phyloP scores from a whole-genome alignment of 2,113 vertebrate genomes.

The Rhabdomys dilectus region DNA sequence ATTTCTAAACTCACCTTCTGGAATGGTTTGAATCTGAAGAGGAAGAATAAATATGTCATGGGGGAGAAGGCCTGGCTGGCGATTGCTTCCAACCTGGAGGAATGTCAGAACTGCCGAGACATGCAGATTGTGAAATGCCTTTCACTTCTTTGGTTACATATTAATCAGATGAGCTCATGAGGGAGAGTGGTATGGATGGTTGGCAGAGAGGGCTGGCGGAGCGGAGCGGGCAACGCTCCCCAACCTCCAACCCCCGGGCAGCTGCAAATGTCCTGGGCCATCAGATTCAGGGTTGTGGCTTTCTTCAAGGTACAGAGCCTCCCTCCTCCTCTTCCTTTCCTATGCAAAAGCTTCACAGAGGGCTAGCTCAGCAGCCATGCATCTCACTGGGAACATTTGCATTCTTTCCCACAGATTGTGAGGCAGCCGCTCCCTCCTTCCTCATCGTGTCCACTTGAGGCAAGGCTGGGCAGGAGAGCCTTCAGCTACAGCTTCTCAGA shows the following conservation, averaged over 20 bases:
- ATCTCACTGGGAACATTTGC: too few relatives aligned
- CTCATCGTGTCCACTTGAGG: neutral
- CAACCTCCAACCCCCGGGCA: neutral
- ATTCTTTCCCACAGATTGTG: rapidly evolving
- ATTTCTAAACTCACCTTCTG: constrained; percentile 78
- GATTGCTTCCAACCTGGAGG: constrained; percentile 15
- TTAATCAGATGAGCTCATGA: neutral
- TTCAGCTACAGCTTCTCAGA: neutral
- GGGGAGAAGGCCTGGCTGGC: constrained; percentile 7
- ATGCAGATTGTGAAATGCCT: neutral
- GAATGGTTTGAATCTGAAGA: constrained; percentile 71
- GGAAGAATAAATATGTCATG: constrained; percentile 64
- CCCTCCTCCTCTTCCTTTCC: too few relatives aligned
- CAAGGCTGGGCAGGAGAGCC: neutral
- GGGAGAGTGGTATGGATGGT: neutral
- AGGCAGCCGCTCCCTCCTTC: neutral
- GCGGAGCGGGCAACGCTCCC: rapidly evolving
- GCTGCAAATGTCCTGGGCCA: neutral
- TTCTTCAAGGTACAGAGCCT: rapidly evolving
- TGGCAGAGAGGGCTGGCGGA: neutral
- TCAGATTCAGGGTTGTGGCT: neutral
- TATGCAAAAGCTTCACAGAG: rapidly evolving
- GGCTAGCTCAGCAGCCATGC: neutral
- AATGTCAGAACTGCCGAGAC: constrained; percentile 36
- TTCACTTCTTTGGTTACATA: neutral